Evolutionary conservation across 2,113 vertebrate genomes (phyloP).

Genomic region (Fregata magnificens): DNA sequence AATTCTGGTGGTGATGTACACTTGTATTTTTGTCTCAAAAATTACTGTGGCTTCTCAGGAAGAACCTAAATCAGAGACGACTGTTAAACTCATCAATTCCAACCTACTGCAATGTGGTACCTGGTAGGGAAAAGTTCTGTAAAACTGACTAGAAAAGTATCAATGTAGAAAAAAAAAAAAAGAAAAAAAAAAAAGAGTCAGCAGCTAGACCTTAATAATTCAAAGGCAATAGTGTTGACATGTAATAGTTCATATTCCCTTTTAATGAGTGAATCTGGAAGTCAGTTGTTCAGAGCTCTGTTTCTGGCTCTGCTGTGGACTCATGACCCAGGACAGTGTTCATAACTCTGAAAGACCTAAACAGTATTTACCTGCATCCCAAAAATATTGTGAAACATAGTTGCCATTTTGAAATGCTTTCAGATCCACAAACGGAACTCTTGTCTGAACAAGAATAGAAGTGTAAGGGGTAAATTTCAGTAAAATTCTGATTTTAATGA

Average conservation of each 20-base stretch:
- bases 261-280: neutral
- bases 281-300: neutral
- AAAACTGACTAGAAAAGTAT: neutral
- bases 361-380: neutral
- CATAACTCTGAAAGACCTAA: neutral
- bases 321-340: neutral
- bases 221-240: neutral
- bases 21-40: neutral
- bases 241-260: neutral
- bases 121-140: neutral
- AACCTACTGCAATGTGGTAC: neutral
- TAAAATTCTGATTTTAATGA: neutral
- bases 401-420: neutral
- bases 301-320: neutral
- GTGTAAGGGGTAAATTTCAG: neutral
- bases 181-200: accelerated
- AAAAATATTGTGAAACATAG: neutral
- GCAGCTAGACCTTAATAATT: neutral
- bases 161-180: neutral
- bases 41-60: neutral
- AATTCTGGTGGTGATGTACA: neutral
- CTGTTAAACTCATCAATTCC: neutral
- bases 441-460: neutral
- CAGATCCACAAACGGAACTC: neutral
- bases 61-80: neutral